Percentiles rank a stretch among this genome's conserved stretches.
These are phyloP conservation scores for Rhipidura dahli DNA, from an alignment of 2,113 vertebrate genomes.

Conservation along the genomic window DNA sequence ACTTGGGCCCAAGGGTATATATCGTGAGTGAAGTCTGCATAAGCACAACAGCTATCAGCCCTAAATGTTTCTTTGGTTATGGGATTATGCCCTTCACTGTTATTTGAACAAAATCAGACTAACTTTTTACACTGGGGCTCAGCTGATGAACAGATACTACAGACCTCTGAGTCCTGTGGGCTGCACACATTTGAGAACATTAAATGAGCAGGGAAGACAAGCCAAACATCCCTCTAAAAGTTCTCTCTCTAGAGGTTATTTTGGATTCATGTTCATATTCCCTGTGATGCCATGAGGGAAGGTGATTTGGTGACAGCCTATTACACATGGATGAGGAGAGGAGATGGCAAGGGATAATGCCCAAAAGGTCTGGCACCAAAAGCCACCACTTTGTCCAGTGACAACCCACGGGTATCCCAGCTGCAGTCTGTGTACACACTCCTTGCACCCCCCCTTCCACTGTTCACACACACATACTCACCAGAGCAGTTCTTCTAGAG, in stretches of 20 bases:
- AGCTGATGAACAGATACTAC: not conserved
- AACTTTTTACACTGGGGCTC: not conserved
- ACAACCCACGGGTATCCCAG: not conserved
- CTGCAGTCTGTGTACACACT: not conserved
- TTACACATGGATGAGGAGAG: not conserved
- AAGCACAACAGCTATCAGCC: not conserved
- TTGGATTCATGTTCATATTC: not conserved
- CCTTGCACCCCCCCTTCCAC: not conserved
- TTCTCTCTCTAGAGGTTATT: not conserved
- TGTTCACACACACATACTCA: not conserved
- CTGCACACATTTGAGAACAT: not conserved
- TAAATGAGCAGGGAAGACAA: not conserved
- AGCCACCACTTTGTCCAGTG: not conserved
- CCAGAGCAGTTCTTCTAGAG: slow-evolving; percentile 8
- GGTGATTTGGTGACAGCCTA: not conserved
- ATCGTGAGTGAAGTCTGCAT: not conserved
- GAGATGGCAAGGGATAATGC: not conserved
- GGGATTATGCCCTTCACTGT: not conserved
- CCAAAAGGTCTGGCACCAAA: not conserved
- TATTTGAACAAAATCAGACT: not conserved
- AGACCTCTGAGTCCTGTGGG: not conserved
- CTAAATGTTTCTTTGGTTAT: not conserved
- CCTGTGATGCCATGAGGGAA: not conserved
- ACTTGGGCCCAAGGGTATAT: not conserved
- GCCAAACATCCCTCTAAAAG: not conserved